phyloP scores from a whole-genome alignment of 2,888 invertebrate genomes.

The Eupithecia centaureata region DNA sequence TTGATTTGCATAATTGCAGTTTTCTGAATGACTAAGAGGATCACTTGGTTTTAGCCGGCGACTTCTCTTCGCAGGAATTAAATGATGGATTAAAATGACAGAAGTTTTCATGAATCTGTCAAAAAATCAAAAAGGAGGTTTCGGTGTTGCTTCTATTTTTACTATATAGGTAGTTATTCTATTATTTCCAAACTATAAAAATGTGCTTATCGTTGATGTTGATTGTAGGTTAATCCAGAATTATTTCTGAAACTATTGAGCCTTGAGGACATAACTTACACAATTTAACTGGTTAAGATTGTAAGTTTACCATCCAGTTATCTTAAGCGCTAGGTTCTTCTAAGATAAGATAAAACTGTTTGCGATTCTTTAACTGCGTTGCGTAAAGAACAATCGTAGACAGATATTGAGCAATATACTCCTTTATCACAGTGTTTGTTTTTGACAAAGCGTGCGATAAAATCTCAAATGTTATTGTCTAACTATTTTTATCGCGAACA shows the following conservation, averaged over 20 bases:
- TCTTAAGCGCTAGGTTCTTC: constrained; percentile 19
- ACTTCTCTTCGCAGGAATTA: background rate
- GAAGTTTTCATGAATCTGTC: background rate
- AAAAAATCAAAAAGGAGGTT: background rate
- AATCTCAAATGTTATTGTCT: background rate
- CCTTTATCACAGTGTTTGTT: constrained; percentile 15
- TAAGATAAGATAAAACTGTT: constrained; percentile 48
- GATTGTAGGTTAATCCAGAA: background rate
- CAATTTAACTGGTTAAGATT: constrained; percentile 22
- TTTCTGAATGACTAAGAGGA: constrained; percentile 35
- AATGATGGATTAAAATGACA: background rate
- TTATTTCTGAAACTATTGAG: background rate
- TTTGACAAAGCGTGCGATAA: background rate
- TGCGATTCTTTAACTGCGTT: constrained; percentile 53
- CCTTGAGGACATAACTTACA: constrained; percentile 11
- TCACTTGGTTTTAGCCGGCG: constrained; percentile 6
- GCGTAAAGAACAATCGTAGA: constrained; percentile 46
- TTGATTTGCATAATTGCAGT: constrained; percentile 38
- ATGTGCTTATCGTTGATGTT: background rate
- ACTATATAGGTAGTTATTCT: background rate
- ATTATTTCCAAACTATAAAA: background rate
- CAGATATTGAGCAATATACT: constrained; percentile 24
- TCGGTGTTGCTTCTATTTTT: background rate
- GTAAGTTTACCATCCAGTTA: constrained; percentile 11
- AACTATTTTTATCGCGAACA: background rate